Conservation (phyloP, 1,140 invertebrate genomes). For the Drosophila subobscura region DNA sequence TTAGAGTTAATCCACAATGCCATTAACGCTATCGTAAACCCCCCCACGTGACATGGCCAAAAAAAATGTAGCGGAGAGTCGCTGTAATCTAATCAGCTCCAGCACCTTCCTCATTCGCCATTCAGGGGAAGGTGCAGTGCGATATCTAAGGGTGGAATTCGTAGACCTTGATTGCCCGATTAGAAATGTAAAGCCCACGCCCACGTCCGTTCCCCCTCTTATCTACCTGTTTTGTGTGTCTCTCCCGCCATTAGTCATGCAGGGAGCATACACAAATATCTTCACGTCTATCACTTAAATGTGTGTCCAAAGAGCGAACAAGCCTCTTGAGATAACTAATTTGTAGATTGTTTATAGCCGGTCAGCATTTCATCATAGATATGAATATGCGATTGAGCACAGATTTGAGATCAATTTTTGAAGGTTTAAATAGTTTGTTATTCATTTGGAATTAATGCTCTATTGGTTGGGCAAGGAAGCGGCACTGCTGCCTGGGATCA, state of each 20-base stretch:
- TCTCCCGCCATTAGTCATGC: slow-evolving; percentile 24
- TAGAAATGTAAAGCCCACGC: slow-evolving; percentile 42
- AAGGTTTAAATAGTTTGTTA: too few species aligned
- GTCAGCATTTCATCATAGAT: too few species aligned
- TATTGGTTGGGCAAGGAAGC: too few species aligned
- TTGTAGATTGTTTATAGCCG: background rate
- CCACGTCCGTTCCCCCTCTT: background rate
- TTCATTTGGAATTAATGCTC: too few species aligned
- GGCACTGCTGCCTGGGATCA: too few species aligned
- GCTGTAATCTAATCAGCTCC: slow-evolving; percentile 53
- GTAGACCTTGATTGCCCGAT: slow-evolving; percentile 26
- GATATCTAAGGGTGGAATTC: background rate
- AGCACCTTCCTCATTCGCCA: background rate
- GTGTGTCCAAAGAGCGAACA: background rate
- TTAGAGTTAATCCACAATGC: background rate
- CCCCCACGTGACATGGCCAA: slow-evolving; percentile 6
- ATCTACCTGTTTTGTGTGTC: slow-evolving; percentile 22
- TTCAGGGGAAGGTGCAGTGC: slow-evolving; percentile 10
- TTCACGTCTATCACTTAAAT: slow-evolving; percentile 9
- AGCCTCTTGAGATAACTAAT: background rate
- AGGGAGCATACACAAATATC: slow-evolving; percentile 5
- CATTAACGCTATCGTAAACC: slow-evolving; percentile 10
- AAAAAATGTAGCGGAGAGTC: background rate
- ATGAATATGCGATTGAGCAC: too few species aligned
- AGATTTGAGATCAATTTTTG: too few species aligned